Evolutionary conservation across 1,140 invertebrate genomes (phyloP), one percentile per base, ranked within the genome.

Genomic region (Philopotamus ludificatus): DNA sequence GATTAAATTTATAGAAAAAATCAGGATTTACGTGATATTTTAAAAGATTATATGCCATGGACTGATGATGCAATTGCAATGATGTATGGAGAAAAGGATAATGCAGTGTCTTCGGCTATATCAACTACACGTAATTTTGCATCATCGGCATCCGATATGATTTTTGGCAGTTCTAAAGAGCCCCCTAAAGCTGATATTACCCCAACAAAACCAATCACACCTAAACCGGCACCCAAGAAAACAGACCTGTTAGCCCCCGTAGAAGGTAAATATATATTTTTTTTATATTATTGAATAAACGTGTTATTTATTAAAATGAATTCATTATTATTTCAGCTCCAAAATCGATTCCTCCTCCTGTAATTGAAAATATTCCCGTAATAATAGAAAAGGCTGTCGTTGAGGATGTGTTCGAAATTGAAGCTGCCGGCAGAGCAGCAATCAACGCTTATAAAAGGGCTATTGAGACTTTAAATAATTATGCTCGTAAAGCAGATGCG

Each of bases 1-100:
- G 8, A 2, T 41, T 42, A 47, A 47, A 9, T 42, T 18, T 42
- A 22, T 49, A 70, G 68, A 45, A 66, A 53, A 39, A 55, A 70
- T 23, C 55, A 60, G 23, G 68, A 70, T 12, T 61, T 70, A 50
- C 61, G 68, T 1, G 60, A 66, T 20, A 39, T 70, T 3, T 51
- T 70, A 20, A 66, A 70, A 26, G 68, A 70, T 22, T 67, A 70
- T 34, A 62, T 47, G 16, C 65, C 65, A 8, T 66, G 68, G 65
- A 62, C 68, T 4, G 68, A 70, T 16, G 65, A 66, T 34, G 68
- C 68, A 3, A 65, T 70, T 16, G 61, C 65, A 0, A 39, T 67
- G 1, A 61, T 70, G 22, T 66, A 70, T 44, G 22, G 26, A 0
- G 68, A 70, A 45, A 49, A 39, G 12, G 55, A 61, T 1, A 23